A percentile compares a stretch with the other conserved stretches of the same genome.
These are phyloP conservation scores for Coturnix japonica DNA, from an alignment of 2,113 vertebrate species.

Conservation along the genomic window DNA sequence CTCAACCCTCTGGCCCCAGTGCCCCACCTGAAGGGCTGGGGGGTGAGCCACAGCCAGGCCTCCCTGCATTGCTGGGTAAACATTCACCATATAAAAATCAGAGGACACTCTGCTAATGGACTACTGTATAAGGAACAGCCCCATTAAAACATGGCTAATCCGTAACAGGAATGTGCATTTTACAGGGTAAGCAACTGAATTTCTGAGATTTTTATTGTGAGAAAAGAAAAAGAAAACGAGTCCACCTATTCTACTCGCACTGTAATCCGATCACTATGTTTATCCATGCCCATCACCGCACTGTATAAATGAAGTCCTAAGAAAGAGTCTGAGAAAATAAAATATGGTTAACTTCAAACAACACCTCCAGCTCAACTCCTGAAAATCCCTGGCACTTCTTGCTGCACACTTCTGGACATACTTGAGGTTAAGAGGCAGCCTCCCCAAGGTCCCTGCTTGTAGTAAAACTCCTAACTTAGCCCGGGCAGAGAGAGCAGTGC, in stretches of 20 bases:
- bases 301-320: slow-evolving; percentile 70
- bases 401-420: not conserved
- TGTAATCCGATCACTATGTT: slow-evolving; percentile 75
- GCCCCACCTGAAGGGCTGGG: not conserved
- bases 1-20: not conserved
- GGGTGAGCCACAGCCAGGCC: not conserved
- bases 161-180: slow-evolving; percentile 49
- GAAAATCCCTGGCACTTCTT: slow-evolving; percentile 54
- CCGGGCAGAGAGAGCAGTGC: not conserved
- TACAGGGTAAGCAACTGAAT: slow-evolving; percentile 52
- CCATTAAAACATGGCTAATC: slow-evolving; percentile 65
- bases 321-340: slow-evolving; percentile 73
- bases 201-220: slow-evolving; percentile 64
- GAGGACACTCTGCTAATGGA: slow-evolving; percentile 71
- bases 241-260: slow-evolving; percentile 46
- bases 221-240: slow-evolving; percentile 51
- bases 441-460: not conserved
- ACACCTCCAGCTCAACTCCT: slow-evolving; percentile 76
- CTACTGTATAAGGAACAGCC: slow-evolving; percentile 68
- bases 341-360: slow-evolving; percentile 79
- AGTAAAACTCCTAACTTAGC: not conserved
- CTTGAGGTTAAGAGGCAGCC: not conserved
- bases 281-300: slow-evolving; percentile 68
- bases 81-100: slow-evolving; percentile 67
- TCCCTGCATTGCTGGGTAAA: not conserved